A percentile compares a stretch with the other conserved stretches of the same genome.
Evolutionary conservation across 2,888 invertebrate species (phyloP).

Genomic region (Rotaria macrura): DNA sequence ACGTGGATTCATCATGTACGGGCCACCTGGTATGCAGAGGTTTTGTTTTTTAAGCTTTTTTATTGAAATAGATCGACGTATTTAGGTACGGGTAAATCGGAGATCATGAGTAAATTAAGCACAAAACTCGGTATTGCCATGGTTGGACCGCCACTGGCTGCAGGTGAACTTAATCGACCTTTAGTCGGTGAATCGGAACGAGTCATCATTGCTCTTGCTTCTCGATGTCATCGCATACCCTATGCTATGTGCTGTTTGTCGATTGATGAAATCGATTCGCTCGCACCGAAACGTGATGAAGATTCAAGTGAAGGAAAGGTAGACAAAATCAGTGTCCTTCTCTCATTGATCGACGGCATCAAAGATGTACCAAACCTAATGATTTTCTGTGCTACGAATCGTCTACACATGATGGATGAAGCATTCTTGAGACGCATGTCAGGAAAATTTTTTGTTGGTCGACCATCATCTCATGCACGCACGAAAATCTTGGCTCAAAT

Average conservation of each 20-base stretch:
- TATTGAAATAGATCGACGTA: too few species aligned
- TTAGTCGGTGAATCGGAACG: not conserved
- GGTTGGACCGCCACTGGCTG: not conserved
- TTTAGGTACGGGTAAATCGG: not conserved
- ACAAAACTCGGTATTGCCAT: not conserved
- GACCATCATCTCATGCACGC: not conserved
- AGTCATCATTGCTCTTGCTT: not conserved
- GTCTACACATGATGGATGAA: slow-evolving; percentile 1
- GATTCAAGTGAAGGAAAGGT: not conserved
- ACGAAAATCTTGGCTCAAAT: not conserved
- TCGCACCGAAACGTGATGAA: not conserved
- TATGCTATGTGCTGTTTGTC: not conserved
- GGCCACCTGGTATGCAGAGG: not conserved
- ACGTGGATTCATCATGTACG: slow-evolving; percentile 6
- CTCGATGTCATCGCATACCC: not conserved
- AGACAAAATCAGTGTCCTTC: not conserved
- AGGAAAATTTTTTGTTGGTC: not conserved
- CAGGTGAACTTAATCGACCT: not conserved
- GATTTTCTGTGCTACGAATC: slow-evolving; percentile 13
- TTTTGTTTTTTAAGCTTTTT: not conserved
- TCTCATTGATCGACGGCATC: not conserved
- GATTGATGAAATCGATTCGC: not conserved
- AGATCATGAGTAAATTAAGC: not conserved
- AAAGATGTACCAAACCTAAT: not conserved
- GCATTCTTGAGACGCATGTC: not conserved